phyloP scores from a whole-genome alignment of 2,888 invertebrate species.

The Macropis europaea region DNA sequence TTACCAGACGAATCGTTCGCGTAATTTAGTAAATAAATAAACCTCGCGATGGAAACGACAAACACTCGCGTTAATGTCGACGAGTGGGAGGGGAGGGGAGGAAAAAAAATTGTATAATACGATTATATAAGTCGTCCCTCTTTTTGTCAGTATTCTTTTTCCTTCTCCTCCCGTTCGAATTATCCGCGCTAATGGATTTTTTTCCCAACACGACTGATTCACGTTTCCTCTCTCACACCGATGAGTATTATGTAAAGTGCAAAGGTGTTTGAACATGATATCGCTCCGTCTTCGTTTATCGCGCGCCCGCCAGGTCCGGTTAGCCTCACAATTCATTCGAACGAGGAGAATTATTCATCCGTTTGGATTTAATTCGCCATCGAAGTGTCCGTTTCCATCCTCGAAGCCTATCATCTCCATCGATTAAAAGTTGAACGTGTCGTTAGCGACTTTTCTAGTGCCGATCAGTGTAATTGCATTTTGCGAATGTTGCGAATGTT shows the following conservation, averaged over 20 bases:
- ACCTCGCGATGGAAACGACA: too few species aligned
- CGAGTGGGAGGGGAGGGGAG: background rate
- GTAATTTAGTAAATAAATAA: too few species aligned
- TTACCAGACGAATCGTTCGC: too few species aligned
- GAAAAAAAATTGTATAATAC: slow-evolving; percentile 31
- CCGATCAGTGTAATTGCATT: too few species aligned
- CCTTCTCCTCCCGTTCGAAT: background rate
- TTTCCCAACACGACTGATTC: slow-evolving; percentile 30
- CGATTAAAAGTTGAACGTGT: background rate
- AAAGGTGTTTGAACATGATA: slow-evolving; percentile 25
- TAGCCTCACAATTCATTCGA: slow-evolving; percentile 6
- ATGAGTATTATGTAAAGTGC: slow-evolving; percentile 35
- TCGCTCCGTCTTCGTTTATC: background rate
- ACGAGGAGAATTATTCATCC: background rate
- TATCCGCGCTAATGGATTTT: background rate
- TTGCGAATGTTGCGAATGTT: too few species aligned
- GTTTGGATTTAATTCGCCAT: background rate
- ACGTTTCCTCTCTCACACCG: slow-evolving; percentile 19
- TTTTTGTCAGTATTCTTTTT: background rate
- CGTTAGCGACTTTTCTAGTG: too few species aligned
- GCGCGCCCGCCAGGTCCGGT: background rate
- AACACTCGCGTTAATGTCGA: background rate
- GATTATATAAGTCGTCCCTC: slow-evolving; percentile 11
- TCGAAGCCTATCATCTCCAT: background rate
- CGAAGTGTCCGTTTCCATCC: background rate